A percentile compares a stretch with the other conserved stretches of the same genome.
phyloP scores from a whole-genome alignment of 2,113 vertebrate species.

The Platysternon megacephalum region DNA sequence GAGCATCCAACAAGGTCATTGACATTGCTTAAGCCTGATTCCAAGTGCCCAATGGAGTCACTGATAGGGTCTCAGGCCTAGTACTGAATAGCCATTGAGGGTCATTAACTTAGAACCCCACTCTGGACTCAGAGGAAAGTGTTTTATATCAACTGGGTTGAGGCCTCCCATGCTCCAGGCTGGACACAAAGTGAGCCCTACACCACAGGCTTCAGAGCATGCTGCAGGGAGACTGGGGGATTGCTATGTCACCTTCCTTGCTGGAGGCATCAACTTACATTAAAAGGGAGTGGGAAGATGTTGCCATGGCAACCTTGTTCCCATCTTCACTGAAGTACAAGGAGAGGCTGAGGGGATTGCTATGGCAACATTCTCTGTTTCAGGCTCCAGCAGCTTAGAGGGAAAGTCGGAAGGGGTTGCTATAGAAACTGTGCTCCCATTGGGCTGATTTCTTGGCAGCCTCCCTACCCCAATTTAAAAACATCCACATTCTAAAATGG shows the following conservation, averaged over 20 bases:
- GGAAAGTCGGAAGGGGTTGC: slow-evolving; percentile 14
- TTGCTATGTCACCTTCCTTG: background rate
- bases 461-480: background rate
- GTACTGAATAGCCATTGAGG: background rate
- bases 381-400: background rate
- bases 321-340: background rate
- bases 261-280: background rate
- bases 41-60: background rate
- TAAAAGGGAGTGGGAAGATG: background rate
- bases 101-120: background rate
- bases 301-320: background rate
- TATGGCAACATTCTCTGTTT: slow-evolving; percentile 14
- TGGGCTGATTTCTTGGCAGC: background rate
- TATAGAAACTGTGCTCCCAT: slow-evolving; percentile 21
- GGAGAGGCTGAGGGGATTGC: slow-evolving; percentile 26
- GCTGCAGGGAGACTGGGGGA: background rate
- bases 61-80: background rate
- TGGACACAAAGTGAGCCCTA: background rate
- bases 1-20: background rate
- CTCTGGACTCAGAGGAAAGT: background rate
- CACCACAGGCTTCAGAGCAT: background rate
- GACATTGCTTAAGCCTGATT: background rate
- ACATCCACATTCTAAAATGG: background rate
- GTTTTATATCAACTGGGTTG: no score
- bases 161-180: background rate